phyloP scores from a whole-genome alignment of 2,113 vertebrate genomes.

The Vimba vimba region DNA sequence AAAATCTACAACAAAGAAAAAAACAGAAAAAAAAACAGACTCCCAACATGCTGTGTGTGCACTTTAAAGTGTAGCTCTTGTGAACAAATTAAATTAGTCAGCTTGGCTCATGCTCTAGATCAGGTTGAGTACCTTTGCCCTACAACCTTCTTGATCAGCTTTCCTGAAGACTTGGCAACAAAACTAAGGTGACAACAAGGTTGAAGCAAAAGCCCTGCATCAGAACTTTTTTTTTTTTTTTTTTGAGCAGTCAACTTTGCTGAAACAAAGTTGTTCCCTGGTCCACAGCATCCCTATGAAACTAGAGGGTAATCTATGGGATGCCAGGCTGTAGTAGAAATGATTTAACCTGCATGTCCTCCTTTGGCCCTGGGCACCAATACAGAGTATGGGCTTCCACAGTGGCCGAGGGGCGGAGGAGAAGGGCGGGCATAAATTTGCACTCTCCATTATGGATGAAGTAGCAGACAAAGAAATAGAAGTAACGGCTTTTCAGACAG shows the following conservation, averaged over 20 bases:
- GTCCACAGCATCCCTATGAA: conserved; percentile 8
- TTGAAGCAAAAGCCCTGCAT: conserved; percentile 17
- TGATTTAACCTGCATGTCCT: conserved; percentile 45
- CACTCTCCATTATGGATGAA: conserved; percentile 25
- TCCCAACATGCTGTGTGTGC: neutral
- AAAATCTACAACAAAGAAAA: neutral
- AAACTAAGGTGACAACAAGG: conserved; percentile 27
- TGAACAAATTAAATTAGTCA: conserved; percentile 22
- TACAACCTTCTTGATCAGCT: conserved; percentile 36
- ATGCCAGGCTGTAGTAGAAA: conserved; percentile 31
- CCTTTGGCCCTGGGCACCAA: conserved; percentile 25
- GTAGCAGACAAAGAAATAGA: conserved; percentile 35
- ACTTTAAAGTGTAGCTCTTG: neutral
- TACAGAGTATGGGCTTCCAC: conserved; percentile 18
- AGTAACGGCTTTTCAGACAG: conserved; percentile 49
- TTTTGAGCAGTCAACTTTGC: neutral
- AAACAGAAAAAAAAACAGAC: neutral
- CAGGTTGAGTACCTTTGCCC: conserved; percentile 18
- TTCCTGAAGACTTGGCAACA: conserved; percentile 26
- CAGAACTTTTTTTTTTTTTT: conserved; percentile 3
- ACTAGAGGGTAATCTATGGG: conserved; percentile 8
- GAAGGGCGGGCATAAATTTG: conserved; percentile 59
- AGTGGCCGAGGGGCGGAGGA: conserved; percentile 1
- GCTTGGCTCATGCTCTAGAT: conserved; percentile 15
- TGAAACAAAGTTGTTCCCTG: neutral